Evolutionary conservation across 2,888 invertebrate species (phyloP).

Genomic region (Ectobius pallidus): DNA sequence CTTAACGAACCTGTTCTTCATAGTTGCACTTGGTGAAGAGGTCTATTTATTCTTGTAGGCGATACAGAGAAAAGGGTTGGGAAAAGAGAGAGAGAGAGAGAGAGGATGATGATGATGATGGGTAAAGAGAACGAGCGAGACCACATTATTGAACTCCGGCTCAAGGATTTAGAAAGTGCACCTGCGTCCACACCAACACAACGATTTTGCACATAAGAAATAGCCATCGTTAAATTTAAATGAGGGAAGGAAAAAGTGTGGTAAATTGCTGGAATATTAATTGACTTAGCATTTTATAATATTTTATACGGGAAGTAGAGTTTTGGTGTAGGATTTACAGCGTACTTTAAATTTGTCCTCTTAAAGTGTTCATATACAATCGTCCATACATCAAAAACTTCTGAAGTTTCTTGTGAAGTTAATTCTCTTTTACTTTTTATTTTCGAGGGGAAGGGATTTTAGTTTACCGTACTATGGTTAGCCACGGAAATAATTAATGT

Average conservation of each 20-base stretch:
- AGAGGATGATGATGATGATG: no score
- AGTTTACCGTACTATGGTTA: background rate
- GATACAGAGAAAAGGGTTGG: no score
- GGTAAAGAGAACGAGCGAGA: background rate
- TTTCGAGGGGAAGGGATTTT: background rate
- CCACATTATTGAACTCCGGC: background rate
- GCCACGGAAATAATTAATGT: background rate
- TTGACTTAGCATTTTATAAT: background rate
- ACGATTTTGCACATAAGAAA: background rate
- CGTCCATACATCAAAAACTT: conserved; percentile 15
- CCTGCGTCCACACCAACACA: background rate
- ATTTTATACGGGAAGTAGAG: background rate
- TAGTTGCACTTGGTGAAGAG: no score
- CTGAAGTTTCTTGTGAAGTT: background rate
- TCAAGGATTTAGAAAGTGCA: background rate
- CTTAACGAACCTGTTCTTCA: no score
- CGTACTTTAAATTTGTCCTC: conserved; percentile 9
- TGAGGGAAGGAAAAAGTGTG: background rate
- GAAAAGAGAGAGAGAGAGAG: no score
- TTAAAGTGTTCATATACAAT: background rate
- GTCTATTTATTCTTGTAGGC: no score
- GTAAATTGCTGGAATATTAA: conserved; percentile 17
- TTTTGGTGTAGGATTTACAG: conserved; percentile 11
- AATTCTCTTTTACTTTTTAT: background rate
- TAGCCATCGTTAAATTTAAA: background rate